Evolutionary conservation across 2,888 invertebrate genomes (phyloP).

Genomic region (Spodoptera littoralis): DNA sequence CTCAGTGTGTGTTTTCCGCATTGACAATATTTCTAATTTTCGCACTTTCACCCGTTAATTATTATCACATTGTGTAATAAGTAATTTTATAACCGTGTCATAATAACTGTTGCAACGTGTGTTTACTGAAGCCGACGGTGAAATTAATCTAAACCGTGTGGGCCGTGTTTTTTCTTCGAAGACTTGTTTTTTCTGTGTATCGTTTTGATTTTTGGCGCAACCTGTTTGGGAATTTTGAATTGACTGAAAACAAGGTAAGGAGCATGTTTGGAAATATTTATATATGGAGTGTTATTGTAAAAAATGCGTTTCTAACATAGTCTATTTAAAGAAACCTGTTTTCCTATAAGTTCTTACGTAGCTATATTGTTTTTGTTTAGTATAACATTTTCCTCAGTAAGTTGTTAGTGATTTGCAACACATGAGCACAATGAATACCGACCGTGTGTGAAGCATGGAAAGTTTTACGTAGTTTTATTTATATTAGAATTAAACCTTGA

Average conservation of each 20-base stretch:
- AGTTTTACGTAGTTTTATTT: slow-evolving; percentile 14
- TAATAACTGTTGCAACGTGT: slow-evolving; percentile 30
- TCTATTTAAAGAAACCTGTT: slow-evolving; percentile 73
- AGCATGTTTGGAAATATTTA: slow-evolving; percentile 1
- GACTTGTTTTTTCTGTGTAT: slow-evolving; percentile 77
- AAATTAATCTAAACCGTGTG: slow-evolving; percentile 53
- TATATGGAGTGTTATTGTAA: not conserved
- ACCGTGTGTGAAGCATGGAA: not conserved
- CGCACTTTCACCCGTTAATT: slow-evolving; percentile 76
- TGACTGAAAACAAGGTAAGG: slow-evolving; percentile 73
- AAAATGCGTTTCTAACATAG: slow-evolving; percentile 40
- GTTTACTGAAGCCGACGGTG: slow-evolving; percentile 30
- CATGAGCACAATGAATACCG: too few relatives aligned
- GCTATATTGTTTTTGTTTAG: slow-evolving; percentile 30
- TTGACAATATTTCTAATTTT: slow-evolving; percentile 65
- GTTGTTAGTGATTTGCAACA: too few relatives aligned
- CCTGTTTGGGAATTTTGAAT: slow-evolving; percentile 61
- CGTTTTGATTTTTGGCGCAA: slow-evolving; percentile 70
- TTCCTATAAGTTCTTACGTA: slow-evolving; percentile 10
- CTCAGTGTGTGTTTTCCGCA: slow-evolving; percentile 58
- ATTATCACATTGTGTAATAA: slow-evolving; percentile 64
- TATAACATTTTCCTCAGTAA: not conserved
- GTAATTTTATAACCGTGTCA: slow-evolving; percentile 41
- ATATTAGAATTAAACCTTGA: slow-evolving; percentile 9
- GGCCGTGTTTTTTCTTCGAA: slow-evolving; percentile 67